Evolutionary conservation across 2,113 vertebrate species (phyloP).

Genomic region (Barbus barbus): DNA sequence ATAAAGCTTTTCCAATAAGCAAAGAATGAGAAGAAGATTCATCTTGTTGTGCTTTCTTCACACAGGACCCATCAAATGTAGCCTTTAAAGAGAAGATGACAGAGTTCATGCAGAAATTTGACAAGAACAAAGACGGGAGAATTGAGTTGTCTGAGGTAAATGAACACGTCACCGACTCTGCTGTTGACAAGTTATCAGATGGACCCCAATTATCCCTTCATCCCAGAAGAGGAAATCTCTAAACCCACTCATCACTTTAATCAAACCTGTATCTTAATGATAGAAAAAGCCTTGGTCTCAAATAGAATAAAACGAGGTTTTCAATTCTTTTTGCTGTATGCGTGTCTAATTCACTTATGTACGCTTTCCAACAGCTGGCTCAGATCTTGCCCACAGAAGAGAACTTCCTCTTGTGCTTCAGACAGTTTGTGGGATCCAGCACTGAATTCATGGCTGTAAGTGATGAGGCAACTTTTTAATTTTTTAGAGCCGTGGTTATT

Average conservation of each 20-base stretch:
- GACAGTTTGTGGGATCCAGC: slow-evolving; percentile 94
- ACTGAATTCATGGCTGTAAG: slow-evolving; percentile 97
- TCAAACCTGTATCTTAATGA: background rate
- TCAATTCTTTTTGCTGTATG: slow-evolving; percentile 37
- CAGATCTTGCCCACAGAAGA: slow-evolving; percentile 98
- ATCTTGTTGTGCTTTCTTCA: slow-evolving; percentile 37
- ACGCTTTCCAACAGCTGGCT: slow-evolving; percentile 79
- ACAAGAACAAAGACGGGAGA: slow-evolving; percentile 94
- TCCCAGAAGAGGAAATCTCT: too few species aligned
- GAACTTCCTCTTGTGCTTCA: slow-evolving; percentile 96
- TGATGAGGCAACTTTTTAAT: background rate
- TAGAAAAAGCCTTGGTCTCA: background rate
- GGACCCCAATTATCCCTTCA: background rate
- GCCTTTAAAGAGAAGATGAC: slow-evolving; percentile 91
- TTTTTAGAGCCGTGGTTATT: background rate
- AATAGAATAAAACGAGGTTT: background rate
- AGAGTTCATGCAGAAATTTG: slow-evolving; percentile 97
- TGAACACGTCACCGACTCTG: background rate
- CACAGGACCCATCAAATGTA: slow-evolving; percentile 83
- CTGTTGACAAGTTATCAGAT: too few species aligned
- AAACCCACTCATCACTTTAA: background rate
- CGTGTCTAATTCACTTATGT: too few species aligned
- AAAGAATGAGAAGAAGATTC: background rate
- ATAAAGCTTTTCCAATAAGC: slow-evolving; percentile 18
- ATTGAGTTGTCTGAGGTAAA: slow-evolving; percentile 98